phyloP scores from a whole-genome alignment of 2,797 vertebrate species.

The Danio albolineatus region DNA sequence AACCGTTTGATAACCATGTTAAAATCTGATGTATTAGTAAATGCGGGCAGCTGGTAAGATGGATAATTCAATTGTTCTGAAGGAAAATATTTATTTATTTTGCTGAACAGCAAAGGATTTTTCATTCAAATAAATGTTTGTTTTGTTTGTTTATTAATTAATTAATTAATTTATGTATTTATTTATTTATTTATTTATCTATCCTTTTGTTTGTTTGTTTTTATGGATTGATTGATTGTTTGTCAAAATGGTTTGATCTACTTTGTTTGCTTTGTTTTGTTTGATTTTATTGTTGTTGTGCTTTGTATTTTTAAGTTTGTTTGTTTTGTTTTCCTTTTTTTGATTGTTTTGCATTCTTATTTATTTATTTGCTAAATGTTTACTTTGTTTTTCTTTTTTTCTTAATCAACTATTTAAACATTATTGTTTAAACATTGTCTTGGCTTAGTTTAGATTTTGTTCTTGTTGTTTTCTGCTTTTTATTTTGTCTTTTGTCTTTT shows the following conservation, averaged over 20 bases:
- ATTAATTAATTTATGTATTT: not conserved
- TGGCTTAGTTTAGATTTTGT: too few relatives aligned
- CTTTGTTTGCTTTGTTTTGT: not conserved
- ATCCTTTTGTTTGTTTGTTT: not conserved
- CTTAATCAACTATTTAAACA: too few relatives aligned
- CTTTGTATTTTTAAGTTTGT: not conserved
- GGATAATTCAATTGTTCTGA: not conserved
- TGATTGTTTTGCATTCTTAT: not conserved
- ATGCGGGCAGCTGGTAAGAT: not conserved
- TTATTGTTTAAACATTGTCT: too few relatives aligned
- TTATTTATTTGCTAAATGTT: too few relatives aligned
- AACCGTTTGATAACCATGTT: slow-evolving; percentile 2
- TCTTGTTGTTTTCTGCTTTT: too few relatives aligned
- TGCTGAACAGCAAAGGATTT: too few relatives aligned
- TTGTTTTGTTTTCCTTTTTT: not conserved
- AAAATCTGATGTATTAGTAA: not conserved
- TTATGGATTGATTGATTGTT: not conserved
- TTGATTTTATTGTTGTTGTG: not conserved
- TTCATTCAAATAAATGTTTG: too few relatives aligned
- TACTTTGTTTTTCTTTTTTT: too few relatives aligned
- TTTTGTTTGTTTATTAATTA: not conserved
- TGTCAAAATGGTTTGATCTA: not conserved
- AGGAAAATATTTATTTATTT: not conserved
- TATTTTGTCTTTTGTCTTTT: too few relatives aligned
- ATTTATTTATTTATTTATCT: too few relatives aligned